Conservation (phyloP, 1,140 invertebrate species). For the Drosophila nasuta region DNA sequence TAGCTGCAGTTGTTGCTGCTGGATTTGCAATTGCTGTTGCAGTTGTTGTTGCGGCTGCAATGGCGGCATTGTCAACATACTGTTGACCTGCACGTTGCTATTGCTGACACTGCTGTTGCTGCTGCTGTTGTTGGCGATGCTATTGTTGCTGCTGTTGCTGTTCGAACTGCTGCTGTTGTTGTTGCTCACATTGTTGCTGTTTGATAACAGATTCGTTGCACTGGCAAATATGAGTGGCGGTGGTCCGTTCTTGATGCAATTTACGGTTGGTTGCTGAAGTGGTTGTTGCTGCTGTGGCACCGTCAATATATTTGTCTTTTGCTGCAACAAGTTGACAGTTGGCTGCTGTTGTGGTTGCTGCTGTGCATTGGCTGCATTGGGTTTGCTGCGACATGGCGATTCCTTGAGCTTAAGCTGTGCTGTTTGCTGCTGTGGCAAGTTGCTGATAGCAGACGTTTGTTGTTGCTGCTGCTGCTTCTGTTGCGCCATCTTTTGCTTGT, state of each 20-base stretch:
- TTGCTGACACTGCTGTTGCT: constrained; percentile 33
- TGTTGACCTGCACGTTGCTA: constrained; percentile 28
- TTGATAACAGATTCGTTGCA: constrained; percentile 61
- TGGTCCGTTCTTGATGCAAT: constrained; percentile 57
- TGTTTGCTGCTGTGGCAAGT: constrained; percentile 30
- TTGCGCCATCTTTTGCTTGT: constrained; percentile 62
- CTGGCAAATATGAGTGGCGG: constrained; percentile 69
- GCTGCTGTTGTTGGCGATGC: constrained; percentile 52
- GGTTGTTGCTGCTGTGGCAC: constrained; percentile 48
- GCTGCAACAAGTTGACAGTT: constrained; percentile 50
- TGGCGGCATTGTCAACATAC: constrained; percentile 8
- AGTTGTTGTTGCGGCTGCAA: constrained; percentile 31
- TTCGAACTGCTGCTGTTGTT: constrained; percentile 36
- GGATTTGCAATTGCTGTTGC: constrained; percentile 8
- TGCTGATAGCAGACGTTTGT: background rate
- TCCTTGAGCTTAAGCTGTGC: constrained; percentile 13
- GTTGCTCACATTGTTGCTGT: constrained; percentile 44
- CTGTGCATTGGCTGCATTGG: constrained; percentile 1
- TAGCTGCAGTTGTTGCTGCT: constrained; percentile 23
- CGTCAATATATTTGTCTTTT: constrained; percentile 50
- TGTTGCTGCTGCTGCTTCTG: constrained; percentile 45
- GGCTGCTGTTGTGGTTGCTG: constrained; percentile 40
- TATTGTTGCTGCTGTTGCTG: constrained; percentile 27
- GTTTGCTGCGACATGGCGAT: constrained; percentile 9
- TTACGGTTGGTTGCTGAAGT: constrained; percentile 19